Evolutionary conservation across 2,797 vertebrate species (phyloP), one percentile per base, ranked within the genome.

Genomic region (Loris lydekkerianus): DNA sequence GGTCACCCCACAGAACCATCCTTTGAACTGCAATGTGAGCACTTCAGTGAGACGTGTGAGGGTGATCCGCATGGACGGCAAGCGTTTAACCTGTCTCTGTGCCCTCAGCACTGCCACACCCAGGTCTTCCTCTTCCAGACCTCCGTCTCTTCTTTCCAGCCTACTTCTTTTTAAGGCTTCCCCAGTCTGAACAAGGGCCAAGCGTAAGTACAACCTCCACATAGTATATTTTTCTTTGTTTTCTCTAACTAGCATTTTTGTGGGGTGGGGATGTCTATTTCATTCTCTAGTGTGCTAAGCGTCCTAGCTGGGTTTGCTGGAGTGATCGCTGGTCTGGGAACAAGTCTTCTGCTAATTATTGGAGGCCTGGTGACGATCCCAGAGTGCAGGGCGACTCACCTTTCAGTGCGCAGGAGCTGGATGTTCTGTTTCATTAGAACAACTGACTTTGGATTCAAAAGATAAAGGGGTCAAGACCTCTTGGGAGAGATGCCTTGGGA

Each of bases 11-110:
- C 17, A 34, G 58, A 58, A 34, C n/a, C 29, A n/a, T 43, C 49
- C 46, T 70, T 37, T 49, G 78, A 76, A 7, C 9, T 61, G 43
- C 70, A 6, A 10, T 0, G 1, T 29, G 61, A 89, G 37, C 17
- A 0, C 77, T 63, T 29, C 53, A 2, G 0, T 2, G 10, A 34
- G 67, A 25, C n/a, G 9, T 10, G 3, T 11, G 0, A 5, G 14
- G 49, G 27, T 7, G 40, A 20, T 0, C 8, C 11, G 21, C n/a
- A 40, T 5, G 4, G 37, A 53, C 5, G 17, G 15, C 20, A 0
- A 49, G 34, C 0, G 0, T 13, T n/a, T 3, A 20, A 20, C 15
- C 25, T 72, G 56, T 60, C 73, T 31, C 89, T 9, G 56, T 0
- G 21, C 20, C 25, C 7, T 60, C 31, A 34, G 34, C 9, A 4